Evolutionary conservation across 92 coral and sea anemone genomes (phyloP).

Genomic region (Heliopora coerulea): DNA sequence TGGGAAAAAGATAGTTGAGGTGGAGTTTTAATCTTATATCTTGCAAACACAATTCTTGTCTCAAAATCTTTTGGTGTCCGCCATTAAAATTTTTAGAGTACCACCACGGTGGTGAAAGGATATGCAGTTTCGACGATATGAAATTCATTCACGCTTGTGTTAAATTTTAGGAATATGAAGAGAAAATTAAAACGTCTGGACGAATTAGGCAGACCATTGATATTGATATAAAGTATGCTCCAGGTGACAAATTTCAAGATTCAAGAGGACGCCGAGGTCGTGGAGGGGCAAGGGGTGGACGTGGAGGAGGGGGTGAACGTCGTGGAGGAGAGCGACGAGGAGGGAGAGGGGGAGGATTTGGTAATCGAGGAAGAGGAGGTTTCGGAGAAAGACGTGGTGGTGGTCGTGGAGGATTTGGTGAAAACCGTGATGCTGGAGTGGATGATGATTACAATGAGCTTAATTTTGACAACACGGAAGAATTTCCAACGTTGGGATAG

Average conservation of each 20-base stretch:
- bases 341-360: conserved; percentile 17
- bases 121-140: too few relatives aligned
- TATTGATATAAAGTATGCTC: conserved; percentile 69
- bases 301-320: conserved; percentile 1
- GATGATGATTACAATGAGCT: conserved; percentile 54
- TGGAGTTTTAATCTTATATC: too few relatives aligned
- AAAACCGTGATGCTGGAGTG: conserved; percentile 43
- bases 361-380: conserved; percentile 65
- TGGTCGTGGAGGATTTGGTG: conserved; percentile 65
- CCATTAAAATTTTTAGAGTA: too few relatives aligned
- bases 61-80: too few relatives aligned
- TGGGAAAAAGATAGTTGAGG: too few relatives aligned
- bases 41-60: too few relatives aligned
- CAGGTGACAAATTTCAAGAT: conserved; percentile 50
- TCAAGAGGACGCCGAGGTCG: conserved; percentile 52
- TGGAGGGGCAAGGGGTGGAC: conserved; percentile 34
- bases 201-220: conserved; percentile 83
- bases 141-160: too few relatives aligned
- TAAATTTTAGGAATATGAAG: conserved; percentile 71
- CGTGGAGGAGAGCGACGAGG: not conserved
- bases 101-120: too few relatives aligned
- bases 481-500: conserved; percentile 86
- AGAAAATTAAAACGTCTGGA: conserved; percentile 92
- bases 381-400: conserved; percentile 70
- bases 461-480: conserved; percentile 71